Percentiles rank a stretch among this genome's conserved stretches.
phyloP scores from a whole-genome alignment of 2,113 vertebrate species.

The Madoqua kirkii region DNA sequence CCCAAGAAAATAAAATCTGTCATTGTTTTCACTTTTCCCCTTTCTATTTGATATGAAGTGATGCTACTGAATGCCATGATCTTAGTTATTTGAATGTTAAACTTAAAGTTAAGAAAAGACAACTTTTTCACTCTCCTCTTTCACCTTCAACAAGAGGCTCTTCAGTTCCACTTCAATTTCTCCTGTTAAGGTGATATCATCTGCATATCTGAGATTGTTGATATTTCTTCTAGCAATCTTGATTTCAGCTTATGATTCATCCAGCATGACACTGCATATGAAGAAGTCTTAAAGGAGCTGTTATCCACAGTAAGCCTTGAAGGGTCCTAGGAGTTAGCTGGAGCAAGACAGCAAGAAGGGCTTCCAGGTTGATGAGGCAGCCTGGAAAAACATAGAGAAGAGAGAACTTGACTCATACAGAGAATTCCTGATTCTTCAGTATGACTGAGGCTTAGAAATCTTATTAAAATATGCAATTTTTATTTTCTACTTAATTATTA shows the following conservation, averaged over 20 bases:
- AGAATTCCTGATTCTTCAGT: background rate
- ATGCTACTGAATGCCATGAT: background rate
- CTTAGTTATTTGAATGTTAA: background rate
- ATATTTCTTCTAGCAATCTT: background rate
- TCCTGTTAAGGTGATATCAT: accelerated
- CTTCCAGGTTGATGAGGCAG: background rate
- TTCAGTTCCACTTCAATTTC: background rate
- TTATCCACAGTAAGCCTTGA: background rate
- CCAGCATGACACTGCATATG: background rate
- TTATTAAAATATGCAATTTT: background rate
- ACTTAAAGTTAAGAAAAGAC: background rate
- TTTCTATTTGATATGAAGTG: background rate
- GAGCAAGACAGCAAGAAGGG: background rate
- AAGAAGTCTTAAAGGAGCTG: background rate
- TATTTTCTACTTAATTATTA: background rate
- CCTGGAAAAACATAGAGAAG: background rate
- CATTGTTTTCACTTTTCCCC: background rate
- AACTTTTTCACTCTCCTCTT: background rate
- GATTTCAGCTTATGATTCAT: background rate
- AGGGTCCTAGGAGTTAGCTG: background rate
- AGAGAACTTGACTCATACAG: background rate
- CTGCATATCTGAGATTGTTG: accelerated
- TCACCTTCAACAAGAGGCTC: background rate
- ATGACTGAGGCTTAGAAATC: background rate
- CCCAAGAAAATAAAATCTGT: background rate